phyloP scores from a whole-genome alignment of 2,797 vertebrate species.

The Protosalanx chinensis region DNA sequence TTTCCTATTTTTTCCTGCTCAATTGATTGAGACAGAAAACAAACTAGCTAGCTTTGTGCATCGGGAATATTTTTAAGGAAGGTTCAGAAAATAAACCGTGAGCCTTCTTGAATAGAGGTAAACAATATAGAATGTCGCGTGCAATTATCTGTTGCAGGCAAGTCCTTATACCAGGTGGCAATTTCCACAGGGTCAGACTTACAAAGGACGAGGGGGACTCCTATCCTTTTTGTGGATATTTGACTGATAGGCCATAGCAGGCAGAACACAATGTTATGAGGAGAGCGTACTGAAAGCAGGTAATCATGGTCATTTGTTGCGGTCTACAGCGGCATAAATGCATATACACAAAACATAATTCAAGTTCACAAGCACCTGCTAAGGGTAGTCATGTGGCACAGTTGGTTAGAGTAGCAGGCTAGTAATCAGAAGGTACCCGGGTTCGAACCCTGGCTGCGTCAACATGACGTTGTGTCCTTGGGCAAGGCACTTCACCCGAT shows the following conservation, averaged over 20 bases:
- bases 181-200: constrained; percentile 43
- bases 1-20: constrained; percentile 24
- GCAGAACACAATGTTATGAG: constrained; percentile 41
- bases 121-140: too few species aligned
- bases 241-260: constrained; percentile 43
- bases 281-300: constrained; percentile 58
- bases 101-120: not conserved
- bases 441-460: too few species aligned
- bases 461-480: too few species aligned
- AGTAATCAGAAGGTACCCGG: too few species aligned
- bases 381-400: too few species aligned
- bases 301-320: constrained; percentile 49
- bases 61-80: not conserved
- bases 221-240: constrained; percentile 32
- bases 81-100: constrained; percentile 4
- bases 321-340: constrained; percentile 42
- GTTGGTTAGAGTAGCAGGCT: too few species aligned
- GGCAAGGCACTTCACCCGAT: too few species aligned
- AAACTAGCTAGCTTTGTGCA: too few species aligned
- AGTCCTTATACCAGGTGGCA: constrained; percentile 33
- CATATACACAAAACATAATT: not conserved
- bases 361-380: not conserved
- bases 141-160: too few species aligned
- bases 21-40: constrained; percentile 39
- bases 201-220: constrained; percentile 41